phyloP scores from a whole-genome alignment of 2,113 vertebrate species.

The Alouatta palliata region DNA sequence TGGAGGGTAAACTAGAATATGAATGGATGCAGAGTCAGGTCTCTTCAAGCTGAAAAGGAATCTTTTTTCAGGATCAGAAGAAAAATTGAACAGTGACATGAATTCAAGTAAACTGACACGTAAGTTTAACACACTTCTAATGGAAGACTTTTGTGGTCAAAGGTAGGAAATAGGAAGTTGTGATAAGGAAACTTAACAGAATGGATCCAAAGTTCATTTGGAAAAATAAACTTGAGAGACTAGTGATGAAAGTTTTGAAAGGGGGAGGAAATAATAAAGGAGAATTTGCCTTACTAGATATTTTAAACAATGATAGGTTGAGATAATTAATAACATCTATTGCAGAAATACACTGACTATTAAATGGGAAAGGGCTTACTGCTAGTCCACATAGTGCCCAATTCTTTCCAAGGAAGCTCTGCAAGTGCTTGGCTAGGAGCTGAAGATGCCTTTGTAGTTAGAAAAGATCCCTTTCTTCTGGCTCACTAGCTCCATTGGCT shows the following conservation, averaged over 20 bases:
- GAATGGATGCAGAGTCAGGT: neutral
- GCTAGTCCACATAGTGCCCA: fast-evolving
- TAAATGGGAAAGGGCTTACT: neutral
- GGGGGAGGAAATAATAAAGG: neutral
- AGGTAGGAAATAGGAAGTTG: neutral
- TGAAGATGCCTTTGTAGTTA: neutral
- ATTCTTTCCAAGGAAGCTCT: neutral
- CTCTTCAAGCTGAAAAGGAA: neutral
- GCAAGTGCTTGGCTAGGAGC: neutral
- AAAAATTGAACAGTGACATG: neutral
- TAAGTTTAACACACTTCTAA: neutral
- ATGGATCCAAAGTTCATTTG: constrained; percentile 45
- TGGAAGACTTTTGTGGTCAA: neutral
- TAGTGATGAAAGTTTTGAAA: neutral
- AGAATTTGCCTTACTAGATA: neutral
- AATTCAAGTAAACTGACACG: neutral
- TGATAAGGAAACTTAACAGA: constrained; percentile 16
- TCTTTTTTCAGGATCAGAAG: neutral
- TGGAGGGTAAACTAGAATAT: neutral
- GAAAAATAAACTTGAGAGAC: neutral
- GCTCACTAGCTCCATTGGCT: neutral
- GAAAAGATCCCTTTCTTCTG: neutral
- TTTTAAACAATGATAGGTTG: neutral
- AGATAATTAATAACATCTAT: neutral
- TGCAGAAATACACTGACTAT: neutral